Conservation (phyloP, 2,113 vertebrate species). For the Atractosteus spatula region DNA sequence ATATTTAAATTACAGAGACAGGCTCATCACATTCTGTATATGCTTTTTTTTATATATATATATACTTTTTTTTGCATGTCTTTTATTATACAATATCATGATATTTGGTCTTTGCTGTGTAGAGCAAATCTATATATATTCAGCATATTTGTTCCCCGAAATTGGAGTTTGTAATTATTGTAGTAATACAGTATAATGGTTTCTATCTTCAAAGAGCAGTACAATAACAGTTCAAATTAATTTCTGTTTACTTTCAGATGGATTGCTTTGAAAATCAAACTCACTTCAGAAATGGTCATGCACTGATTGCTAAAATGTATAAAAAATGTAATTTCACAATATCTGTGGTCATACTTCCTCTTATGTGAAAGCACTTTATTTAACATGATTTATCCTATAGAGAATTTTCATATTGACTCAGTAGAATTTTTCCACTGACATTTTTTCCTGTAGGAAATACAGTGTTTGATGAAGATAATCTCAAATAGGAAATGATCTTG, state of each 20-base stretch:
- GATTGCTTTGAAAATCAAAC: constrained; percentile 51
- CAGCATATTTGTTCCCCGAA: constrained; percentile 5
- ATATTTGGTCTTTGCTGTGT: too few species aligned
- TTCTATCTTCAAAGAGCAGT: constrained; percentile 45
- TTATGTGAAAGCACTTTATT: not conserved
- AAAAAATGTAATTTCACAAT: constrained; percentile 1
- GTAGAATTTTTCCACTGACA: constrained; percentile 35
- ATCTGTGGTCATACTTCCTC: not conserved
- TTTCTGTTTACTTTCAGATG: constrained; percentile 30
- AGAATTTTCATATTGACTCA: constrained; percentile 11
- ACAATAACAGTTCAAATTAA: constrained; percentile 29
- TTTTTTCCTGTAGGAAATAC: constrained; percentile 66
- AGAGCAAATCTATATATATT: too few species aligned
- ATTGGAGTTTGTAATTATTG: constrained; percentile 38
- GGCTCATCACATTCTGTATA: too few species aligned
- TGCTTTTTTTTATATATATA: too few species aligned
- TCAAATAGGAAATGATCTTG: constrained; percentile 71
- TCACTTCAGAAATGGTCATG: constrained; percentile 30
- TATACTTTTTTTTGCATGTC: too few species aligned
- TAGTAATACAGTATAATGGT: constrained; percentile 28
- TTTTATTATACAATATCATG: too few species aligned
- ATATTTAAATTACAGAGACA: too few species aligned
- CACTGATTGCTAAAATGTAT: not conserved
- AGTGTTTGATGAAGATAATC: constrained; percentile 73
- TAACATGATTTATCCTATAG: not conserved